Percentiles rank a stretch among this genome's conserved stretches.
These are phyloP conservation scores for Oscheius sp. DNA, from an alignment of 2,888 invertebrate genomes.

Conservation along the genomic window DNA sequence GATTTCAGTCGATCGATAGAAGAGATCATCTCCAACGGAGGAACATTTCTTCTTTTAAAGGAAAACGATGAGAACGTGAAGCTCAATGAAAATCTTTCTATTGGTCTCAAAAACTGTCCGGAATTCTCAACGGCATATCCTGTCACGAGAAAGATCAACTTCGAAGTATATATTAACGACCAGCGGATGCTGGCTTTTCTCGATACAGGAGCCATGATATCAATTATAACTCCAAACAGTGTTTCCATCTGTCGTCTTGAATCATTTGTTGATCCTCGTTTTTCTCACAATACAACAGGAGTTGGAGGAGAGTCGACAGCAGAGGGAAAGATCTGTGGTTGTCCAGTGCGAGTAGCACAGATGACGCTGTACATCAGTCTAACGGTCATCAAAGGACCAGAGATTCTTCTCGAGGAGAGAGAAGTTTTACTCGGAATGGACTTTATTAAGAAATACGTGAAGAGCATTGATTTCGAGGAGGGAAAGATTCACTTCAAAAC, in stretches of 20 bases:
- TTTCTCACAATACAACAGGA: not conserved
- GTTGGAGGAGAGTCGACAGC: not conserved
- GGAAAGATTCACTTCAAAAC: no score
- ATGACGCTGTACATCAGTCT: not conserved
- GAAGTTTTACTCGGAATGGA: constrained; percentile 9
- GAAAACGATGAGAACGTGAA: no score
- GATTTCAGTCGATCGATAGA: no score
- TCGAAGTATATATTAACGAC: not conserved
- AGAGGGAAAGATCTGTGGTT: not conserved
- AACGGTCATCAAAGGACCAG: not conserved
- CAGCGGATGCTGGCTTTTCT: constrained; percentile 1
- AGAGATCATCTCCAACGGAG: no score
- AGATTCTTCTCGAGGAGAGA: not conserved
- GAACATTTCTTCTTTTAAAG: no score
- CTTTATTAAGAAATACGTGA: constrained; percentile 1
- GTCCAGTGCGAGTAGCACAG: not conserved
- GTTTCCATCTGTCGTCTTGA: not conserved
- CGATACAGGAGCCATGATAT: constrained; percentile 3
- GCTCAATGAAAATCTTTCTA: no score
- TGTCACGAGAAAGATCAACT: not conserved
- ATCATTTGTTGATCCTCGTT: not conserved
- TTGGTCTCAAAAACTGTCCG: no score
- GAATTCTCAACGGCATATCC: no score
- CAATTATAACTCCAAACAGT: not conserved
- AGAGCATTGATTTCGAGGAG: not conserved